phyloP scores from a whole-genome alignment of 2,888 invertebrate species.

The Aphodius sticticus region DNA sequence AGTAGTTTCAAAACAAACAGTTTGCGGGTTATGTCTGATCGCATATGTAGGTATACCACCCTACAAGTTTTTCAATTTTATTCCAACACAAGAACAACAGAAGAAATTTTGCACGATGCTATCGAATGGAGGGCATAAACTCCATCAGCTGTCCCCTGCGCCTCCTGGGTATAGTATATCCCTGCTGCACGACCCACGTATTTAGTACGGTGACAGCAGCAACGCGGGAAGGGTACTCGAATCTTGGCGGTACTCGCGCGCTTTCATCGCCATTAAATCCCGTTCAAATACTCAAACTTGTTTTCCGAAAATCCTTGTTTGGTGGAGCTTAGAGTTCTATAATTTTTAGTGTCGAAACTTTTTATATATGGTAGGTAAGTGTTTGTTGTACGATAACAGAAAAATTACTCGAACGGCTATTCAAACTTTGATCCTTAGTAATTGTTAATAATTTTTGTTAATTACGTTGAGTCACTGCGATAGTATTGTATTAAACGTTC shows the following conservation, averaged over 20 bases:
- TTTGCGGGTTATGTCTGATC: too few relatives aligned
- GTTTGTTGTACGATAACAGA: neutral
- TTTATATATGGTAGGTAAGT: neutral
- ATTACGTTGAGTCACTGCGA: neutral
- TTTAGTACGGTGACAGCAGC: neutral
- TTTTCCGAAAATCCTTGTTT: neutral
- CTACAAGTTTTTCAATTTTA: too few relatives aligned
- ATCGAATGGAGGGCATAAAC: neutral
- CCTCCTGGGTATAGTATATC: neutral
- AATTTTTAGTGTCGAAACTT: neutral
- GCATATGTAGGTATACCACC: too few relatives aligned
- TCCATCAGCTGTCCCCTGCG: neutral
- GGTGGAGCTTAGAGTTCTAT: neutral
- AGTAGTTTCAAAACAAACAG: too few relatives aligned
- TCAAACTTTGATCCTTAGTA: neutral
- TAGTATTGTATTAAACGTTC: neutral
- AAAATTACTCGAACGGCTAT: neutral
- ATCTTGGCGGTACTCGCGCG: neutral
- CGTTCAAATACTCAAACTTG: neutral
- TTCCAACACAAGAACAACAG: neutral
- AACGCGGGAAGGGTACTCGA: neutral
- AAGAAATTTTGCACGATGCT: neutral
- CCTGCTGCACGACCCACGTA: neutral
- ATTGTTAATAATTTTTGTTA: neutral
- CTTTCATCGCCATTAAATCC: neutral